These are phyloP conservation scores for Antitype chi DNA, from an alignment of 2,888 invertebrate genomes.

Conservation along the genomic window DNA sequence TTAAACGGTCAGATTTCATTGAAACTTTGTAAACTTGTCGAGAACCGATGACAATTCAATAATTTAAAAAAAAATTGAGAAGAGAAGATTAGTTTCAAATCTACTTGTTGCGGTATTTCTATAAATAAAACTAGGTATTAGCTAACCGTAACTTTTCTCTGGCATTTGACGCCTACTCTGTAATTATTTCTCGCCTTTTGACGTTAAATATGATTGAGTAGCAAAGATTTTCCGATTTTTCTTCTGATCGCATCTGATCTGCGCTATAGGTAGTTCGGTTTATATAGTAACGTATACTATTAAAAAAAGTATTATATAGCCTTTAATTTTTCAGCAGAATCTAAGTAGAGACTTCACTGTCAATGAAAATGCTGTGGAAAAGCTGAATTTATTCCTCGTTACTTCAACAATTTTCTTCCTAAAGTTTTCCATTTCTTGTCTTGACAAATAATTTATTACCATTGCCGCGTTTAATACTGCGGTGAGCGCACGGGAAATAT, in stretches of 20 bases:
- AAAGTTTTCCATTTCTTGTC: conserved; percentile 45
- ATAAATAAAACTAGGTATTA: not conserved
- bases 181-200: conserved; percentile 12
- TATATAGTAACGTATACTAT: not conserved
- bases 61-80: too few relatives aligned
- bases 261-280: too few relatives aligned
- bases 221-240: not conserved
- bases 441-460: conserved; percentile 57
- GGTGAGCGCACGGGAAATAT: conserved; percentile 28
- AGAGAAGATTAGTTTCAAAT: not conserved
- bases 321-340: not conserved
- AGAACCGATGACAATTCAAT: too few relatives aligned
- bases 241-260: not conserved
- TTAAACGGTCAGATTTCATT: too few relatives aligned
- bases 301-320: too few relatives aligned
- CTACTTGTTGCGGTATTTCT: not conserved
- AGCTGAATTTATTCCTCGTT: conserved; percentile 55
- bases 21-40: too few relatives aligned
- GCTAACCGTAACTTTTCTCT: not conserved
- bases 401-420: conserved; percentile 44
- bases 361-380: conserved; percentile 32
- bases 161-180: conserved; percentile 7
- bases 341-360: conserved; percentile 18
- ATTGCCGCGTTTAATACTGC: conserved; percentile 4
- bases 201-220: conserved; percentile 34